These are phyloP conservation scores for Rhincodon typus DNA, from an alignment of 2,797 vertebrate genomes.

Conservation along the genomic window DNA sequence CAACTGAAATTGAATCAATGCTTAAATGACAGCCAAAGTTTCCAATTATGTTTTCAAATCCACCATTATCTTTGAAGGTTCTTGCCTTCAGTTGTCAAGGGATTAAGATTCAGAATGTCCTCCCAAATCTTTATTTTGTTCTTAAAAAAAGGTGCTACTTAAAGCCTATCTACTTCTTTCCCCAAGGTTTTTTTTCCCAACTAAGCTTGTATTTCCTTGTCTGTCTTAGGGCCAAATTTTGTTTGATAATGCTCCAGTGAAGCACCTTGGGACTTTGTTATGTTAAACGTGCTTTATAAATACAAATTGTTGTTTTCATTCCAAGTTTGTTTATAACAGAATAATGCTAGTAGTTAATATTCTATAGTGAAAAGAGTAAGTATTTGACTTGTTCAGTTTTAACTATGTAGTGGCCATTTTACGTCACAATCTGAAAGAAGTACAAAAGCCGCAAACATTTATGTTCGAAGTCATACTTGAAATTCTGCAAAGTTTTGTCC, in stretches of 20 bases:
- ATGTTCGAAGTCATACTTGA: neutral
- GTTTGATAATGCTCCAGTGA: neutral
- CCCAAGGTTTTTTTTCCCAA: neutral
- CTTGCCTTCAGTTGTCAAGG: neutral
- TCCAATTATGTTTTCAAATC: neutral
- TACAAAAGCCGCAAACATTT: neutral
- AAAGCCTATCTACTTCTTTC: neutral
- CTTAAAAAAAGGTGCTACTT: neutral
- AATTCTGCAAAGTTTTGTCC: neutral
- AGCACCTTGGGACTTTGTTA: neutral
- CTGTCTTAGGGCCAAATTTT: neutral
- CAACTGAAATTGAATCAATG: neutral
- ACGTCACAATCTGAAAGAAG: neutral
- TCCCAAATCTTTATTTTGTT: neutral
- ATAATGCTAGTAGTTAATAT: neutral
- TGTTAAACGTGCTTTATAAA: neutral
- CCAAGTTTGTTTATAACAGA: neutral
- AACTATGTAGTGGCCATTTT: neutral
- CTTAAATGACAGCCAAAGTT: neutral
- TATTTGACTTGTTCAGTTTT: neutral
- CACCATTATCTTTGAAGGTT: neutral
- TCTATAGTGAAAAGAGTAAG: neutral
- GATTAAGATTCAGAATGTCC: neutral
- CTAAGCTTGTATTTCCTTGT: neutral
- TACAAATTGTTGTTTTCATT: neutral